phyloP scores from a whole-genome alignment of 2,797 vertebrate species.

The Smutsia gigantea region DNA sequence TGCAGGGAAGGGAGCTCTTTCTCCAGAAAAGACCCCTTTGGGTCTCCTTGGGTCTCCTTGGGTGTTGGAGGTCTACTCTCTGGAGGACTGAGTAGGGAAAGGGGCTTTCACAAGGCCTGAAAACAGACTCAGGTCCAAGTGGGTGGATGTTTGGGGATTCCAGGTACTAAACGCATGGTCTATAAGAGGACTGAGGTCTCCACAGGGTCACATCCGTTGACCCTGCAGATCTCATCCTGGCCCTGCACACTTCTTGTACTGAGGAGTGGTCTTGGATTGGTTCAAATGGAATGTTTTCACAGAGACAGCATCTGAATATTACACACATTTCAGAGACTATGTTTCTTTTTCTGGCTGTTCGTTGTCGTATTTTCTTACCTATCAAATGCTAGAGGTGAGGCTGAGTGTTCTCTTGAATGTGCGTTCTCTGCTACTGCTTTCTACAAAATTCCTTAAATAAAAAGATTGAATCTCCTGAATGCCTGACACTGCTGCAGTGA shows the following conservation, averaged over 20 bases:
- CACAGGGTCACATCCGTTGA: background rate
- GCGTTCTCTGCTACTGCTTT: background rate
- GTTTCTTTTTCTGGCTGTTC: background rate
- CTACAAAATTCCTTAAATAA: conserved; percentile 11
- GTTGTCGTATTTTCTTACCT: background rate
- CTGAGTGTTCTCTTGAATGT: conserved; percentile 11
- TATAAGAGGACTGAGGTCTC: background rate
- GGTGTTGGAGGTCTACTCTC: background rate
- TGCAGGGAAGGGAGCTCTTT: background rate
- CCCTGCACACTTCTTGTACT: background rate
- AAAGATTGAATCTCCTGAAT: background rate
- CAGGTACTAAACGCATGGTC: background rate
- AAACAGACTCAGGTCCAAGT: background rate
- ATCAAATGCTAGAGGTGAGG: background rate
- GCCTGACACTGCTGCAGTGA: background rate
- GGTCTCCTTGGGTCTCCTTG: background rate
- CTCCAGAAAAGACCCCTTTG: background rate
- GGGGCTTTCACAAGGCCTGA: background rate
- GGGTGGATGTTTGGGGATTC: background rate
- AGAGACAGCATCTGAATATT: background rate
- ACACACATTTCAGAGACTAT: background rate
- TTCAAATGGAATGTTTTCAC: background rate
- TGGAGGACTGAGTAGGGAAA: background rate
- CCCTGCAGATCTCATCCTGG: background rate
- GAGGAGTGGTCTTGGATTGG: background rate